These are phyloP conservation scores for Hydrophis major DNA, from an alignment of 2,797 vertebrate genomes.

Conservation along the genomic window DNA sequence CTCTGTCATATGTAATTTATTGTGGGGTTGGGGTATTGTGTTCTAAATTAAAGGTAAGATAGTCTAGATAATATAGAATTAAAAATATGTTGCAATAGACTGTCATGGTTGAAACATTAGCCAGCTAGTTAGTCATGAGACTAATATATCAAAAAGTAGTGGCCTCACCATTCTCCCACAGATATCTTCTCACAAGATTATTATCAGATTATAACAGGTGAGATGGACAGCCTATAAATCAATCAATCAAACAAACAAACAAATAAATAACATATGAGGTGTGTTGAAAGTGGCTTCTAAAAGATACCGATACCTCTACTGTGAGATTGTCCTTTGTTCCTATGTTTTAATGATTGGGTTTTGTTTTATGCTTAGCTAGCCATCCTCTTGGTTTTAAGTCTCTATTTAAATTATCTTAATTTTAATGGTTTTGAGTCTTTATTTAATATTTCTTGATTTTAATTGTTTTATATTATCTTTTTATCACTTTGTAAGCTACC, in stretches of 20 bases:
- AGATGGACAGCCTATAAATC: not conserved
- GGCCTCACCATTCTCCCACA: not conserved
- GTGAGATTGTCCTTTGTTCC: not conserved
- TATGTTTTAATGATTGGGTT: not conserved
- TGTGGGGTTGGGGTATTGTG: not conserved
- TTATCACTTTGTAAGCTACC: not conserved
- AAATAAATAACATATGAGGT: not conserved
- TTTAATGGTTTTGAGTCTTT: not conserved
- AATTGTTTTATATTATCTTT: not conserved
- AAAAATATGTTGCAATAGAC: not conserved
- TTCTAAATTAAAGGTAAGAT: not conserved
- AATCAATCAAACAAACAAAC: not conserved
- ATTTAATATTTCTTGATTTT: not conserved
- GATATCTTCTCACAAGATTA: not conserved
- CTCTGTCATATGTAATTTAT: not conserved
- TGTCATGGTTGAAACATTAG: not conserved
- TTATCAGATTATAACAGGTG: not conserved
- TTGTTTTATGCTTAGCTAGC: not conserved
- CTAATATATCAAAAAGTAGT: not conserved
- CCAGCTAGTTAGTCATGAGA: not conserved
- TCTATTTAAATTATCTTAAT: not conserved
- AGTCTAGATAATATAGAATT: not conserved
- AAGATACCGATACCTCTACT: not conserved
- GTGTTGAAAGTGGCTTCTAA: not conserved
- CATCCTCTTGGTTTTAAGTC: not conserved